A percentile compares a stretch with the other conserved stretches of the same genome.
phyloP scores from a whole-genome alignment of 2,113 vertebrate species.

The Pangasianodon gigas region DNA sequence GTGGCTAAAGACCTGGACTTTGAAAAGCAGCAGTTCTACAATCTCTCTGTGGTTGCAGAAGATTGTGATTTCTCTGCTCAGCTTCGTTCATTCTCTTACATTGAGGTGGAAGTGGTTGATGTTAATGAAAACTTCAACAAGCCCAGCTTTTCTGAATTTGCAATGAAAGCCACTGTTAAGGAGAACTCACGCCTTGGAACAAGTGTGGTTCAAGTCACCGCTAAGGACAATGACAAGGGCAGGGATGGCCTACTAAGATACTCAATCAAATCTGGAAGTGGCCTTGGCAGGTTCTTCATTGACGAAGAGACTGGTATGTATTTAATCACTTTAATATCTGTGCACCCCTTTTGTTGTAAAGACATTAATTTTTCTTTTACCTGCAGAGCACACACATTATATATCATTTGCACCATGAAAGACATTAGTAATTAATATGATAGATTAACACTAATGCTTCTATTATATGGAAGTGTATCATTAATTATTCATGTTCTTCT shows the following conservation, averaged over 20 bases:
- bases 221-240: slow-evolving; percentile 87
- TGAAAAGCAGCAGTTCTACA: slow-evolving; percentile 92
- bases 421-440: slow-evolving; percentile 34
- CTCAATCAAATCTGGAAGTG: slow-evolving; percentile 88
- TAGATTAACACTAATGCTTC: slow-evolving; percentile 27
- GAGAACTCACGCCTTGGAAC: slow-evolving; percentile 91
- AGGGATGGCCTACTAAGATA: slow-evolving; percentile 90
- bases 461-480: slow-evolving; percentile 20
- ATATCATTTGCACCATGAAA: slow-evolving; percentile 14
- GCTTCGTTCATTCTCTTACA: slow-evolving; percentile 84
- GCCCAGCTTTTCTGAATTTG: slow-evolving; percentile 91
- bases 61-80: slow-evolving; percentile 85
- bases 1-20: slow-evolving; percentile 88
- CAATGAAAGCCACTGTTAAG: slow-evolving; percentile 83
- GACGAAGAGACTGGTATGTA: slow-evolving; percentile 95
- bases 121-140: slow-evolving; percentile 94
- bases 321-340: slow-evolving; percentile 47
- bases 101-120: slow-evolving; percentile 94
- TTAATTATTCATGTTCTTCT: slow-evolving; percentile 30
- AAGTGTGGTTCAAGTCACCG: slow-evolving; percentile 85
- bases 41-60: slow-evolving; percentile 86
- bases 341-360: slow-evolving; percentile 6
- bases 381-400: not conserved
- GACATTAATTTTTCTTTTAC: not conserved
- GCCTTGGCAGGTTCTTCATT: slow-evolving; percentile 89